These are phyloP conservation scores for Meta bourneti DNA, from an alignment of 2,888 invertebrate species.

Conservation along the genomic window DNA sequence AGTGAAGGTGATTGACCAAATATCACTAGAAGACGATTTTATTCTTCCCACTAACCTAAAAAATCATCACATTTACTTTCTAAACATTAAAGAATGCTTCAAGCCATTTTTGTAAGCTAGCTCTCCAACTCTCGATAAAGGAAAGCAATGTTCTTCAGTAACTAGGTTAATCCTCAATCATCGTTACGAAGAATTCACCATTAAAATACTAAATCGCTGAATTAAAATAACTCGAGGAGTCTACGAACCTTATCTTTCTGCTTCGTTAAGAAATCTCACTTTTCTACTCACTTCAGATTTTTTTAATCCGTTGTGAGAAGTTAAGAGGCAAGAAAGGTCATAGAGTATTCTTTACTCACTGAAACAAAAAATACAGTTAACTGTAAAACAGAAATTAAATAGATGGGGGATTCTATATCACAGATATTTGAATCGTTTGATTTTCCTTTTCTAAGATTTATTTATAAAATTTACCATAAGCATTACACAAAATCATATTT, in stretches of 20 bases:
- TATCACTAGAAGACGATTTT: background rate
- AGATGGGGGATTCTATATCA: too few species aligned
- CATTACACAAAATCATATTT: too few species aligned
- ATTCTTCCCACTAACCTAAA: background rate
- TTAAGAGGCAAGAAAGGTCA: background rate
- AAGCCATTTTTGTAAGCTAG: background rate
- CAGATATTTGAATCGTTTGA: too few species aligned
- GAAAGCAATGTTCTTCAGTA: background rate
- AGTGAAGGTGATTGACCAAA: background rate
- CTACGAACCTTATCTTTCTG: conserved; percentile 21
- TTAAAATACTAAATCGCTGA: background rate
- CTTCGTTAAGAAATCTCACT: background rate
- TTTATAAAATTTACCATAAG: too few species aligned
- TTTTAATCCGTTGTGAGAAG: conserved; percentile 13
- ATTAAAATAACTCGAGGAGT: background rate
- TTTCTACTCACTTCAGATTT: background rate
- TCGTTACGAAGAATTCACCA: background rate
- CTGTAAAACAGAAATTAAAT: too few species aligned
- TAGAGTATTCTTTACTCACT: too few species aligned
- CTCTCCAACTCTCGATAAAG: background rate
- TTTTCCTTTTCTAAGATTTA: too few species aligned
- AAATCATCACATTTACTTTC: background rate
- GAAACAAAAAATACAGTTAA: too few species aligned
- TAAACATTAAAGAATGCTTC: background rate
- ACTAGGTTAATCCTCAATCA: conserved; percentile 40